Evolutionary conservation across 30 jellyfish, hydroid and myxozoan species (phyloP), one percentile per base, ranked within the genome.

Genomic region (Nemopilema nomurai): DNA sequence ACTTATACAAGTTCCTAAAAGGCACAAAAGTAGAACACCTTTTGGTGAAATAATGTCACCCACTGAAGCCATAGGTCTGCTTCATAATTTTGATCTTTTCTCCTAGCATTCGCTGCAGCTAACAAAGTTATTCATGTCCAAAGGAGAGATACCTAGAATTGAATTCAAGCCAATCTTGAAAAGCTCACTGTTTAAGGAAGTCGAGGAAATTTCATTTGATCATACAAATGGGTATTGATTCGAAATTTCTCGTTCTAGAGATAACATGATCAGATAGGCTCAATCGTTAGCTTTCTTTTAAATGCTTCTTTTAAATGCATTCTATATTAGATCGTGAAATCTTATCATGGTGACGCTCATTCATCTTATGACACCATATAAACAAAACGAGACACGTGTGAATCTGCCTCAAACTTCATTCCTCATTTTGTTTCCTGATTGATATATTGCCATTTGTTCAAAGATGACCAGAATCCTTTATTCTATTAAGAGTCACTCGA

Each of bases 101-200:
- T 41, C 57, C 57, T 41, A 71, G 81, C 81, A 30, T 25, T 25
- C 49, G 0, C 1, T 71, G 19, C 23, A 41, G 24, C 24, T 73
- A 9, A 30, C 83, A n/a, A 73, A 32, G 6, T 7, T 33, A 7
- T 73, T 73, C 51, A 29, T 29, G 3, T 28, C 49, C 24, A 66
- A 73, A 73, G 83, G 83, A 31, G 83, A 31, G 20, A 3, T 32
- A 22, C 83, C 83, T 18, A 19, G 22, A 16, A 69, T 73, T 33
- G 71, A 21, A 6, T 73, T 30, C 27, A 73, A 73, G 33, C 69
- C 30, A 23, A 18, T 16, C 41, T 32, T 73, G 69, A 32, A 73
- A 24, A 73, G 83, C 20, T 21, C 28, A 13, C 13, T 41, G 57
- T 41, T 41, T 3, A 41, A 13, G 57, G 57, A 41, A 41, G 57